These are phyloP conservation scores for Clarias batrachus DNA, from an alignment of 2,113 vertebrate genomes.

Conservation along the genomic window DNA sequence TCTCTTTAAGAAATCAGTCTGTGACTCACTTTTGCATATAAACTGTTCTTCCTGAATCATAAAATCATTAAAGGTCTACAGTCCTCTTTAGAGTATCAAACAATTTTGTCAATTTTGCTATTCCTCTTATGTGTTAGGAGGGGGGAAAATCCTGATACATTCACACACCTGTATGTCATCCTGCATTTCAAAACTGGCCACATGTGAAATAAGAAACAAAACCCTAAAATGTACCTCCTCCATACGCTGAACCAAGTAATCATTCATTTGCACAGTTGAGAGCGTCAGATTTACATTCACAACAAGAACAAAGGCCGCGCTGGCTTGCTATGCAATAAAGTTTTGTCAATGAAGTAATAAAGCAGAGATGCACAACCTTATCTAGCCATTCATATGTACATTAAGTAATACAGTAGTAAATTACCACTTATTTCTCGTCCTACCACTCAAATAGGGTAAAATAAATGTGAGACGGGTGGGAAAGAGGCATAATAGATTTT, in stretches of 20 bases:
- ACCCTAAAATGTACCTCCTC: background rate
- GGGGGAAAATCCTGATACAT: background rate
- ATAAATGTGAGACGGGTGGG: background rate
- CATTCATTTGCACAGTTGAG: background rate
- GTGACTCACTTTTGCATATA: background rate
- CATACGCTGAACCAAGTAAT: background rate
- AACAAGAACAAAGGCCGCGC: background rate
- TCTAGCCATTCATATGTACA: background rate
- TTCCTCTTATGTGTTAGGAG: background rate
- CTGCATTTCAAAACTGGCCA: background rate
- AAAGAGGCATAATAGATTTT: background rate
- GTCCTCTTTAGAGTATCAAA: background rate
- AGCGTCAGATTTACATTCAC: background rate
- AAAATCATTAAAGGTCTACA: background rate
- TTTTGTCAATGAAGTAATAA: background rate
- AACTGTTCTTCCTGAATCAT: background rate
- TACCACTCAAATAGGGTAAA: background rate
- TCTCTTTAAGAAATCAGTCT: background rate
- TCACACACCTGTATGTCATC: background rate
- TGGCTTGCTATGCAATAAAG: background rate
- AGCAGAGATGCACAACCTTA: background rate
- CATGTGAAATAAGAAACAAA: conserved; percentile 13
- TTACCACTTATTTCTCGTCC: too few species aligned
- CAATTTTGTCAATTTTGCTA: background rate
- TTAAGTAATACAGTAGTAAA: background rate